Percentiles rank a stretch among this genome's conserved stretches.
These are phyloP conservation scores for Drosophila hydei DNA, from an alignment of 1,140 invertebrate species.

Conservation along the genomic window DNA sequence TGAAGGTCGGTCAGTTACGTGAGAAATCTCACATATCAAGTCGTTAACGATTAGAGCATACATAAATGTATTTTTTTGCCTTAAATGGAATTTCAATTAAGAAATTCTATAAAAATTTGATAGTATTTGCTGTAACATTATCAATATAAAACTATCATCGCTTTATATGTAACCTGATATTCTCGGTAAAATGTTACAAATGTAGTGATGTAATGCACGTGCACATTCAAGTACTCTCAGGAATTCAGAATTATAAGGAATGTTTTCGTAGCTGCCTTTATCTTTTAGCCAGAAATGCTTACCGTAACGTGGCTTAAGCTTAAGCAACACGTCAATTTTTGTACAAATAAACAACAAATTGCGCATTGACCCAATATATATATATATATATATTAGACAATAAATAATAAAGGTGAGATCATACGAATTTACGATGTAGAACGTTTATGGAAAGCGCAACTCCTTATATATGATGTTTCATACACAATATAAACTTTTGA, in stretches of 20 bases:
- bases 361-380: slow-evolving; percentile 11
- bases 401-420: slow-evolving; percentile 6
- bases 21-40: neutral
- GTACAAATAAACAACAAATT: slow-evolving; percentile 15
- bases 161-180: no score
- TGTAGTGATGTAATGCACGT: no score
- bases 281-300: slow-evolving; percentile 8
- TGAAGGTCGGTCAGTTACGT: slow-evolving; percentile 12
- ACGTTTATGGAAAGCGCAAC: neutral
- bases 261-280: slow-evolving; percentile 11
- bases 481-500: neutral
- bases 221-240: slow-evolving; percentile 1
- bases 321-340: slow-evolving; percentile 18
- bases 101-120: no score
- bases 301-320: slow-evolving; percentile 21
- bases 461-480: no score
- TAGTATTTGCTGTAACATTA: neutral
- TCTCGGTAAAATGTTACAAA: no score
- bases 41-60: neutral
- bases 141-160: neutral
- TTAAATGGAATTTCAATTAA: no score
- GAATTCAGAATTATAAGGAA: slow-evolving; percentile 16
- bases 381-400: no score
- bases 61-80: no score
- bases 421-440: neutral